A percentile compares a stretch with the other conserved stretches of the same genome.
These are phyloP conservation scores for Schrankia costaestrigalis DNA, from an alignment of 2,888 invertebrate genomes.

Conservation along the genomic window DNA sequence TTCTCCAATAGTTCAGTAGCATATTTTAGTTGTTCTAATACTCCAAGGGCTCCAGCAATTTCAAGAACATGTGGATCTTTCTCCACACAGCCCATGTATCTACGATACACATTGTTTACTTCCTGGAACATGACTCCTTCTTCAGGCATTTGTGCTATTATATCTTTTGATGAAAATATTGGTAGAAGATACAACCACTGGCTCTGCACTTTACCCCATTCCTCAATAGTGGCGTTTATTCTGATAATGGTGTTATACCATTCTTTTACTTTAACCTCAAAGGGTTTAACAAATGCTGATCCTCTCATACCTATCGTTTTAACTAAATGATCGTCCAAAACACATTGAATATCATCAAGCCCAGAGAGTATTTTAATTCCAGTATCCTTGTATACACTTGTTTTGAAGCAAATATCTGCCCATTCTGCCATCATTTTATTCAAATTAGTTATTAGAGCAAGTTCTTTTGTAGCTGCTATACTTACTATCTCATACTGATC, in stretches of 20 bases:
- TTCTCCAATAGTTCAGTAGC: conserved; percentile 86
- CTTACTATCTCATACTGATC: conserved; percentile 92
- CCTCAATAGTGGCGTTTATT: conserved; percentile 87
- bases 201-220: conserved; percentile 92
- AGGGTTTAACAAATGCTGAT: conserved; percentile 92
- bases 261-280: conserved; percentile 83
- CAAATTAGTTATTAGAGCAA: conserved; percentile 85
- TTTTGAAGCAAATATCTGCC: conserved; percentile 86
- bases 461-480: conserved; percentile 89
- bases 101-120: conserved; percentile 85
- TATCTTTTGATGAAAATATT: conserved; percentile 93
- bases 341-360: conserved; percentile 88
- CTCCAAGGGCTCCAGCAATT: conserved; percentile 83
- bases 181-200: conserved; percentile 93
- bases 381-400: conserved; percentile 85
- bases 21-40: conserved; percentile 85
- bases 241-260: conserved; percentile 89
- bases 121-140: conserved; percentile 89
- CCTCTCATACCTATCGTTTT: conserved; percentile 92
- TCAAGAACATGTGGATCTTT: conserved; percentile 84
- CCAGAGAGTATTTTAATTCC: conserved; percentile 85
- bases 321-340: conserved; percentile 91
- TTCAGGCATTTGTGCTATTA: conserved; percentile 91
- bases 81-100: conserved; percentile 83
- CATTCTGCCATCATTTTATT: conserved; percentile 91